Evolutionary conservation across 1,140 invertebrate genomes (phyloP), one percentile per base, ranked within the genome.

Genomic region (Drosophila nigrodunni): DNA sequence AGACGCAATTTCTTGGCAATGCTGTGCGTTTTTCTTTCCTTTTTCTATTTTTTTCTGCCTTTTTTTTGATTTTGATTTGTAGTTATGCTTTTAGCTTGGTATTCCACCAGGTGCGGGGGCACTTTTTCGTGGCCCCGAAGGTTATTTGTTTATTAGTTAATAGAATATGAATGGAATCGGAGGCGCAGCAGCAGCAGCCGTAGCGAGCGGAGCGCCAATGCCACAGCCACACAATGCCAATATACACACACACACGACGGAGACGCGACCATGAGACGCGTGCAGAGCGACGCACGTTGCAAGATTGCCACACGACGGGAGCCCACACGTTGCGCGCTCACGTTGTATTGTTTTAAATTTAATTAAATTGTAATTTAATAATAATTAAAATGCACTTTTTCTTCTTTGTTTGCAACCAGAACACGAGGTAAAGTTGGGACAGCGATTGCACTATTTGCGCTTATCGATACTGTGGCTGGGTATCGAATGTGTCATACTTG

Each of bases 121-220:
- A 50, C 67, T 66, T 82, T 30, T 82, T 71, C 58, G 62, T 67
- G 55, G 66, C 66, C 79, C 80, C 73, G 83, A 87, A 87, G 83
- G 83, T 89, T 88, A 88, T 88, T 76, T 88, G 80, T 89, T 88
- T 88, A 83, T 88, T 89, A 89, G 85, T 88, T 88, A 88, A 88
- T 89, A 79, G 85, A 71, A 76, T 74, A 66, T 76, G 69, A 72
- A 76, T 76, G 74, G 74, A 76, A 76, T 66, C 57, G 58, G 55
- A 72, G 74, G 69, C 74, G 61, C 74, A 76, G 54, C 73, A 70
- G 73, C 49, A 68, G 64, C 72, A 72, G 59, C 66, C 25, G 25
- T 30, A 55, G 49, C 65, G 59, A 64, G 54, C 74, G 74, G 69
- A 72, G 68, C 68, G 74, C 69, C 74, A 72, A 72, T 76, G 73